phyloP scores from a whole-genome alignment of 2,888 invertebrate genomes.

The Oxystoma pomonae region DNA sequence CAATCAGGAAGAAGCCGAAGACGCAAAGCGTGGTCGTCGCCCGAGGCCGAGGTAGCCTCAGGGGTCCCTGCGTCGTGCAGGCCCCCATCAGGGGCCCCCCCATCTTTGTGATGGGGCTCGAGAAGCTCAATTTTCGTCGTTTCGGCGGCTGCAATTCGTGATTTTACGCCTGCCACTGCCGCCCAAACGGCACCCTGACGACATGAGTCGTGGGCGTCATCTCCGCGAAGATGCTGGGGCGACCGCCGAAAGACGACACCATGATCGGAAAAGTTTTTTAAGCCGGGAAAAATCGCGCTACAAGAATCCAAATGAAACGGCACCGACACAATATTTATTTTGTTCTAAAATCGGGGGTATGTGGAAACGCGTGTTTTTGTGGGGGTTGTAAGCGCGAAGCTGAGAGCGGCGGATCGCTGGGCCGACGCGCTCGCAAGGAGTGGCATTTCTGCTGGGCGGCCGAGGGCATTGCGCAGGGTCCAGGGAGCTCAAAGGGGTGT shows the following conservation, averaged over 20 bases:
- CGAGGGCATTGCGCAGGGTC: conserved; percentile 5
- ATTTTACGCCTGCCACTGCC: background rate
- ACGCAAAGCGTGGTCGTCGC: background rate
- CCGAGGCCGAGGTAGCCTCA: background rate
- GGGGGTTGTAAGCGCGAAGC: conserved; percentile 2
- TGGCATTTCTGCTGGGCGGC: conserved; percentile 5
- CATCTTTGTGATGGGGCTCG: conserved; percentile 45
- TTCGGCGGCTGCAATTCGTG: conserved; percentile 21
- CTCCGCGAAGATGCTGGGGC: background rate
- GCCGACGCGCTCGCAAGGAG: conserved; percentile 5
- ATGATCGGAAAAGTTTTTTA: background rate
- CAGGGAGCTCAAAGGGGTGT: background rate
- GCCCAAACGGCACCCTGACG: background rate
- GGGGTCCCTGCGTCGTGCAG: conserved; percentile 5
- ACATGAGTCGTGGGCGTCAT: background rate
- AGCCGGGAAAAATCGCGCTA: no score
- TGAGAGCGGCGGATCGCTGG: background rate
- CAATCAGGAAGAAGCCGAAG: background rate
- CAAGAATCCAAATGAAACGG: background rate
- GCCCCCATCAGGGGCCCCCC: conserved; percentile 42
- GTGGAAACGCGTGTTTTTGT: background rate
- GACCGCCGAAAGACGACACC: background rate
- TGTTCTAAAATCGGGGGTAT: background rate
- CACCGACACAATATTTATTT: background rate
- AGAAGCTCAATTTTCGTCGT: conserved; percentile 28